Evolutionary conservation across 2,888 invertebrate species (phyloP), one percentile per base, ranked within the genome.

Genomic region (Cerceris ruficornis): DNA sequence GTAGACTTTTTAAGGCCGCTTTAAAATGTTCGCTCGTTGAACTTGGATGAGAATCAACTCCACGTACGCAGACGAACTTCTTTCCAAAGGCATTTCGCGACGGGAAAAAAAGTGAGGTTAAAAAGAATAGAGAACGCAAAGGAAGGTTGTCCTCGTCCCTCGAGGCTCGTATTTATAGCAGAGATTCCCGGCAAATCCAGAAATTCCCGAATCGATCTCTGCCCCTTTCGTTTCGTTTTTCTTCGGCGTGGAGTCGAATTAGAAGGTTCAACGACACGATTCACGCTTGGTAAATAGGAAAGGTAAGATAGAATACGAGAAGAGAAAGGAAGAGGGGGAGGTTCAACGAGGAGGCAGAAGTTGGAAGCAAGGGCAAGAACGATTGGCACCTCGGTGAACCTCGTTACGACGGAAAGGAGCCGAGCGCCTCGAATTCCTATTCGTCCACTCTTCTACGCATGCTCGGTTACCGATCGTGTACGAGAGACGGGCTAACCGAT

Each of bases 381-480:
- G 80, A 75, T 83, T 74, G 82, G 80, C 77, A 81, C 83, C 75
- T 79, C 72, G 41, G 76, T 59, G 72, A 54, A 71, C 66, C 76
- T 80, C 78, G 81, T 77, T 82, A 70, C 82, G 79, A 79, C 84
- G 86, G 81, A 81, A 87, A 84, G 78, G 57, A 75, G 69, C 59
- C 76, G 78, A 79, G 75, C 72, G 79, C 76, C 66, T 76, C 75
- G 82, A 80, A 87, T 87, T 86, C 86, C 75, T 77, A 71, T 70
- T 68, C 72, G 61, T 75, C 66, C 66, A 60, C 71, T 71, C 67
- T 67, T 60, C 55, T 15, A 55, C 55, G 28, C 55, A 11, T 17
- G 17, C 17, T 2, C 52, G 52, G 5, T 49, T n/a, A 6, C 66
- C 67, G 80, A 52, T 43, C 70, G 55, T 28, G 28, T 39, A 73